Evolutionary conservation across 2,888 invertebrate genomes (phyloP).

Genomic region (Electrophaes corylata): DNA sequence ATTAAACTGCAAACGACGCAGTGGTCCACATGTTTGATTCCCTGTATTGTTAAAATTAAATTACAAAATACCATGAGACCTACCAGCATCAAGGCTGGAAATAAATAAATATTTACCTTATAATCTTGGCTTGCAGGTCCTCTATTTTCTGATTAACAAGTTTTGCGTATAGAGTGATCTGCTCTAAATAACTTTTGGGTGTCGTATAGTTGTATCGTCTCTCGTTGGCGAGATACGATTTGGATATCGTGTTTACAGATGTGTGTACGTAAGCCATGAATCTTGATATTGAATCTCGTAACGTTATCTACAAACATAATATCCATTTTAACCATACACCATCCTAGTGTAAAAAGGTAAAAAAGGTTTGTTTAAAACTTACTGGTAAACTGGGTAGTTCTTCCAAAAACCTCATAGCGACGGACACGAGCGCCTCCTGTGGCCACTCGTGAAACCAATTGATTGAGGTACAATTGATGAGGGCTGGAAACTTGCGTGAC

Average conservation of each 20-base stretch:
- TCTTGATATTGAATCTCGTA: conserved; percentile 93
- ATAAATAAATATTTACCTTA: conserved; percentile 70
- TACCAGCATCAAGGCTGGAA: too few species aligned
- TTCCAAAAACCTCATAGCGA: conserved; percentile 94
- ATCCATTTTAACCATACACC: too few species aligned
- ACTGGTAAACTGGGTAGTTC: conserved; percentile 92
- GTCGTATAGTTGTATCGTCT: conserved; percentile 98
- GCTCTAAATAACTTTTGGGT: conserved; percentile 98
- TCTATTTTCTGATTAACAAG: conserved; percentile 91
- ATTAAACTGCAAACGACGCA: too few species aligned
- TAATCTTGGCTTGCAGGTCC: conserved; percentile 94
- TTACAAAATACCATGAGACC: too few species aligned
- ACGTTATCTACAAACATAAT: conserved; percentile 83
- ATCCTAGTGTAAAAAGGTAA: too few species aligned
- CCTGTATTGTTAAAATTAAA: neutral
- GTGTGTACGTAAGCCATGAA: conserved; percentile 98
- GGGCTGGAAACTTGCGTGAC: conserved; percentile 97
- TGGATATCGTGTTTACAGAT: conserved; percentile 95
- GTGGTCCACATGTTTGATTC: too few species aligned
- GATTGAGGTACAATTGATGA: conserved; percentile 97
- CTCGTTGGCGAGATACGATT: conserved; percentile 94
- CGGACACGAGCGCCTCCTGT: conserved; percentile 97
- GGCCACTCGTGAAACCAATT: conserved; percentile 99
- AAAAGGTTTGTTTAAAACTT: conserved; percentile 56
- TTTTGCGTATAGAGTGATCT: conserved; percentile 96